Percentiles rank a stretch among this genome's conserved stretches.
Conservation (phyloP, 1,140 invertebrate species). For the Papilio polytes region DNA sequence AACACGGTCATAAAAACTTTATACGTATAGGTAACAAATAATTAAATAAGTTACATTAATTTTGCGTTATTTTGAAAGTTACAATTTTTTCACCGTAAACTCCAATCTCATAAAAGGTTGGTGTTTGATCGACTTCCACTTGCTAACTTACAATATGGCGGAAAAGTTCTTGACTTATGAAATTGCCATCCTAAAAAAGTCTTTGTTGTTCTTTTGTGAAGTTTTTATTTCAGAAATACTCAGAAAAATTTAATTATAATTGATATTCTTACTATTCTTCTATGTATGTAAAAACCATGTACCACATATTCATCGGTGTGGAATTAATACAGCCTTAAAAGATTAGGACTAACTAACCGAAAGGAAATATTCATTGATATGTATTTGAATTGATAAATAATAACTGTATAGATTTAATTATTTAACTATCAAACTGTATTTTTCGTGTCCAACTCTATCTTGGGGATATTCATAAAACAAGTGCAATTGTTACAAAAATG, state of each 20-base stretch:
- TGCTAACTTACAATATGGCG: slow-evolving; percentile 81
- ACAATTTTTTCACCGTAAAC: slow-evolving; percentile 56
- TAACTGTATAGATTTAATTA: too few species aligned
- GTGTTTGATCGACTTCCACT: slow-evolving; percentile 78
- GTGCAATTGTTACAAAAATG: too few species aligned
- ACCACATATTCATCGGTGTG: too few species aligned
- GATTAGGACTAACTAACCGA: too few species aligned
- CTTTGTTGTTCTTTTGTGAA: background rate
- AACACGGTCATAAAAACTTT: slow-evolving; percentile 51
- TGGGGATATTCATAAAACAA: too few species aligned
- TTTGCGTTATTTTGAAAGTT: slow-evolving; percentile 56
- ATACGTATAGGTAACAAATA: slow-evolving; percentile 48
- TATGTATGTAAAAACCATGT: too few species aligned
- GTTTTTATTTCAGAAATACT: background rate
- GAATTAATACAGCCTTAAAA: too few species aligned
- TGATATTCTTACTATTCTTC: too few species aligned
- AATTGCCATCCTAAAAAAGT: slow-evolving; percentile 55
- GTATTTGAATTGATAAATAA: too few species aligned
- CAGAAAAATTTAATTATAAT: background rate
- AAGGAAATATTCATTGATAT: too few species aligned
- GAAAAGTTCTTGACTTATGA: slow-evolving; percentile 67
- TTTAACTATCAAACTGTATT: too few species aligned
- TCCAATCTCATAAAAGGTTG: slow-evolving; percentile 69
- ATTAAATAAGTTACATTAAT: slow-evolving; percentile 60
- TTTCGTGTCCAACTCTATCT: too few species aligned